A percentile compares a stretch with the other conserved stretches of the same genome.
Evolutionary conservation across 2,888 invertebrate species (phyloP).

Genomic region (Acutogordius australiensis): DNA sequence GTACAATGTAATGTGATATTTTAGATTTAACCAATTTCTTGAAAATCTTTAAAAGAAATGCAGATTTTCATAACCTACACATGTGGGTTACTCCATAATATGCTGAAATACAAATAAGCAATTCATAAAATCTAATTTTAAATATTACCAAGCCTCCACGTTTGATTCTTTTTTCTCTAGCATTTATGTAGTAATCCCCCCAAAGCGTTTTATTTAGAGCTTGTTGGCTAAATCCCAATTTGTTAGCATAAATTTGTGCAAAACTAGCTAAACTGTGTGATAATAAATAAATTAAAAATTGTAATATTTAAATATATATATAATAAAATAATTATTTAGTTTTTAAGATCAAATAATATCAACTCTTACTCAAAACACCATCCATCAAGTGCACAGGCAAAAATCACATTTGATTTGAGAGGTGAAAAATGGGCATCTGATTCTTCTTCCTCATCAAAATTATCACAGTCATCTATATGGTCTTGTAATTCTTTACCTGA

Average conservation of each 20-base stretch:
- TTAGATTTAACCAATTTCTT: too few species aligned
- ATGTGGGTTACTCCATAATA: too few species aligned
- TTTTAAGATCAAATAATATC: too few species aligned
- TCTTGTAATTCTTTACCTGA: background rate
- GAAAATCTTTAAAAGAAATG: too few species aligned
- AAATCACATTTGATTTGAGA: constrained; percentile 69
- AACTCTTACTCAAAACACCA: constrained; percentile 31
- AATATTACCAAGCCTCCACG: constrained; percentile 62
- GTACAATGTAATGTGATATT: too few species aligned
- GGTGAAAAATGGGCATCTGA: constrained; percentile 58
- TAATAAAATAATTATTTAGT: too few species aligned
- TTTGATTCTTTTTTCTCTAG: constrained; percentile 49
- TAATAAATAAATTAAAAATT: background rate
- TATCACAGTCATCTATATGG: background rate
- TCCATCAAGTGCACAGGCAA: constrained; percentile 75
- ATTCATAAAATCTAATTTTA: too few species aligned
- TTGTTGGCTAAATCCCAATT: constrained; percentile 41
- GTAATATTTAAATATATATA: too few species aligned
- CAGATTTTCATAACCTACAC: too few species aligned
- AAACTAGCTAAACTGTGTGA: constrained; percentile 43
- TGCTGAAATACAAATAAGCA: too few species aligned
- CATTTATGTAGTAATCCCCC: constrained; percentile 68
- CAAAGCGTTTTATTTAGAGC: constrained; percentile 50
- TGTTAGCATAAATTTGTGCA: constrained; percentile 42
- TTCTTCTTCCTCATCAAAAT: constrained; percentile 11